Percentiles rank a stretch among this genome's conserved stretches.
phyloP scores from a whole-genome alignment of 2,888 invertebrate genomes.

The Gastrophysa polygoni region DNA sequence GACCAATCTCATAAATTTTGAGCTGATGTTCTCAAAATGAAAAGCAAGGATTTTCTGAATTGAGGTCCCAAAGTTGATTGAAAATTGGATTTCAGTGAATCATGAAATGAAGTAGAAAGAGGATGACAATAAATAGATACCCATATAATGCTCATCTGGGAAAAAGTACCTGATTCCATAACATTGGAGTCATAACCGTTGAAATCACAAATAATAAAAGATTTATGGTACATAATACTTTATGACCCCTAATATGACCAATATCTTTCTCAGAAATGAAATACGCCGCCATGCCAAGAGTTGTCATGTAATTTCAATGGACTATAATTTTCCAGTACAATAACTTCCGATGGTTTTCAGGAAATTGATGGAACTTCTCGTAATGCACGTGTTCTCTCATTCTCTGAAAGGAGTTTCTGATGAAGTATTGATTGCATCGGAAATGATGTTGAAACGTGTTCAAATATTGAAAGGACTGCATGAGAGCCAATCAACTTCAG shows the following conservation, averaged over 20 bases:
- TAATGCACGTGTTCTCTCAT: constrained; percentile 8
- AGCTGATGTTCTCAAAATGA: no score
- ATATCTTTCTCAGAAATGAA: constrained; percentile 5
- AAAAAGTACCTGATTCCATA: not conserved
- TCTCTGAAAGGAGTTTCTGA: constrained; percentile 10
- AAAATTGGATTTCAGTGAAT: no score
- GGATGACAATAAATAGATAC: no score
- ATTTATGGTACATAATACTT: constrained; percentile 17
- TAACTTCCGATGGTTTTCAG: not conserved
- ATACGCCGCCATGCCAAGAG: not conserved
- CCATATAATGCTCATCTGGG: no score
- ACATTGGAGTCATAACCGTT: not conserved
- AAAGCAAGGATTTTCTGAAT: no score
- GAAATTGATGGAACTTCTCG: constrained; percentile 11
- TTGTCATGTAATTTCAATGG: constrained; percentile 9
- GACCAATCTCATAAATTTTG: no score
- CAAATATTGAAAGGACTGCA: constrained; percentile 17
- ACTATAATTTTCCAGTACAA: constrained; percentile 7
- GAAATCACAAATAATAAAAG: not conserved
- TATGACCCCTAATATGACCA: constrained; percentile 9
- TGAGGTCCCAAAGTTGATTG: no score
- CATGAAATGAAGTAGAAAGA: no score
- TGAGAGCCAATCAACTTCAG: constrained; percentile 4
- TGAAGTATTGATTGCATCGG: constrained; percentile 20
- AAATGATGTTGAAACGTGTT: constrained; percentile 20